Percentiles rank a stretch among this genome's conserved stretches.
Conservation (phyloP, 30 jellyfish, hydroid and myxozoan genomes). For the Nemopilema nomurai region DNA sequence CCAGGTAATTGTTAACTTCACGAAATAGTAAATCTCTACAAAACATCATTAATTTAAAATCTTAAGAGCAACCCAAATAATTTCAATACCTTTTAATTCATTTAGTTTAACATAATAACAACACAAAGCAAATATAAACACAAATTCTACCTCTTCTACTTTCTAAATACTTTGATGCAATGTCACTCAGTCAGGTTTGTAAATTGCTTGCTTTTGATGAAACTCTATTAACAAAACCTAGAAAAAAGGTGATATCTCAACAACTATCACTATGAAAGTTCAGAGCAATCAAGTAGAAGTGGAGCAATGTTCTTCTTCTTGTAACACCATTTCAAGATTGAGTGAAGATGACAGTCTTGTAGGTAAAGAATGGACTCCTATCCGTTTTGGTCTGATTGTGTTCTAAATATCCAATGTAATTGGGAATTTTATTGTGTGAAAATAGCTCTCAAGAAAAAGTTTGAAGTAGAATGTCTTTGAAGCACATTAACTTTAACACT, state of each 20-base stretch:
- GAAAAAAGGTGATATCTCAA: not conserved
- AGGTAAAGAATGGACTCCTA: too few species aligned
- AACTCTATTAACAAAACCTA: slow-evolving; percentile 79
- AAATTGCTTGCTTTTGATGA: slow-evolving; percentile 80
- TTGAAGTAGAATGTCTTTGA: too few species aligned
- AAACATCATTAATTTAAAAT: not conserved
- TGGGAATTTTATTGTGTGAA: too few species aligned
- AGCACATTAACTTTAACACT: too few species aligned
- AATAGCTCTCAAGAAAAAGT: too few species aligned
- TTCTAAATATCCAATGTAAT: too few species aligned
- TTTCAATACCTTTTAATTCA: not conserved
- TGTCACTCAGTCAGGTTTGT: slow-evolving; percentile 76
- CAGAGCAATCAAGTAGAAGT: too few species aligned
- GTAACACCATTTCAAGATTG: too few species aligned
- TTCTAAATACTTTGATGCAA: not conserved
- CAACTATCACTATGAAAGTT: too few species aligned
- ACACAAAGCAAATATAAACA: not conserved
- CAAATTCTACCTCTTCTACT: not conserved
- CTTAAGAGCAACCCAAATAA: not conserved
- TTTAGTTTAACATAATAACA: not conserved
- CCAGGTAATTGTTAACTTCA: not conserved
- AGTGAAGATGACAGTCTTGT: too few species aligned
- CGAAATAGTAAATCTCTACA: not conserved
- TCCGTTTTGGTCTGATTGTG: too few species aligned
- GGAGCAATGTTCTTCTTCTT: too few species aligned